phyloP scores from a whole-genome alignment of 1,140 invertebrate genomes.

The Cephus cinctus region DNA sequence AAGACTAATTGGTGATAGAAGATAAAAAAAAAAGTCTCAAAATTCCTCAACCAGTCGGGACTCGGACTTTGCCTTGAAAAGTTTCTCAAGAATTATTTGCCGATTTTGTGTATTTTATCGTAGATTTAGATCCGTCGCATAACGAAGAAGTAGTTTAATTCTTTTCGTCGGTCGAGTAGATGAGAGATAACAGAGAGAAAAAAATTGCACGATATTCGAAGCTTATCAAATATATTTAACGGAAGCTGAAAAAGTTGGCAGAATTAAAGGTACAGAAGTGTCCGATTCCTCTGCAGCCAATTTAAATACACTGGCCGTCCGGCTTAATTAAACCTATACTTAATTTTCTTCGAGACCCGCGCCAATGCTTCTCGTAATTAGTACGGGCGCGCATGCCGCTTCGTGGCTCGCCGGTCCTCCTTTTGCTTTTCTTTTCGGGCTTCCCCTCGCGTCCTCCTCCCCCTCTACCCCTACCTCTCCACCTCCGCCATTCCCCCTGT shows the following conservation, averaged over 20 bases:
- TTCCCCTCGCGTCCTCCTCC: background rate
- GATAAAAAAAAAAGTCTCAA: no score
- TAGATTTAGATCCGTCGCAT: no score
- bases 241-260: no score
- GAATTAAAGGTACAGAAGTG: conserved; percentile 25
- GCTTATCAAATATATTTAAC: no score
- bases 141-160: no score
- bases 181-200: conserved; percentile 2
- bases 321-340: conserved; percentile 50
- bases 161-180: no score
- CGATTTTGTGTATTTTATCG: no score
- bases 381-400: conserved; percentile 43
- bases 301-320: conserved; percentile 38
- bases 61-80: no score
- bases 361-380: conserved; percentile 47
- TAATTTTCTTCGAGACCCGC: conserved; percentile 41
- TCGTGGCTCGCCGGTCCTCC: conserved; percentile 8
- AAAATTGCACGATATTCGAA: no score
- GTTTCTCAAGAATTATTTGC: no score
- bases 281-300: conserved; percentile 32
- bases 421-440: background rate
- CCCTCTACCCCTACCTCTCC: background rate
- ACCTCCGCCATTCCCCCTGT: background rate
- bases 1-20: no score
- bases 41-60: no score